These are phyloP conservation scores for Micromys minutus DNA, from an alignment of 2,113 vertebrate species.

Conservation along the genomic window DNA sequence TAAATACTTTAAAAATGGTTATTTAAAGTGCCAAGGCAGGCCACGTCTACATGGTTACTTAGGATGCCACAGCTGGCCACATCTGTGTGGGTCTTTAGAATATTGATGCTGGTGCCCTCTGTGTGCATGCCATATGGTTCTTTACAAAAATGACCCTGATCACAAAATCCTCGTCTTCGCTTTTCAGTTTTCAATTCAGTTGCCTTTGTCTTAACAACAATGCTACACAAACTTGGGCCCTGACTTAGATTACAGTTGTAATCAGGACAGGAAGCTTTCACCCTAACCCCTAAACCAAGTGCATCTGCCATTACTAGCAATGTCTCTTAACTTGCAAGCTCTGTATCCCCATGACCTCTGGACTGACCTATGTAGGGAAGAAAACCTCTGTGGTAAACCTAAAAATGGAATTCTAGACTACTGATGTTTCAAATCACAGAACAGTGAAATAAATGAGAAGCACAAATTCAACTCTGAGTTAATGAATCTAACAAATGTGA, in stretches of 20 bases:
- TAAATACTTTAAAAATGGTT: not conserved
- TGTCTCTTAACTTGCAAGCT: not conserved
- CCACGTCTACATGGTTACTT: not conserved
- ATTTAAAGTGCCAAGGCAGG: not conserved
- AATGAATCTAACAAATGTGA: constrained; percentile 19
- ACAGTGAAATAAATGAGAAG: not conserved
- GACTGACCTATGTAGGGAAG: not conserved
- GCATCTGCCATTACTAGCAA: not conserved
- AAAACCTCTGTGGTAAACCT: not conserved
- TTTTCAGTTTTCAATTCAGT: constrained; percentile 14
- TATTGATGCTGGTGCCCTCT: not conserved
- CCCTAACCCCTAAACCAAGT: not conserved
- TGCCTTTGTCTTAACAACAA: not conserved
- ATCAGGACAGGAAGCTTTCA: not conserved
- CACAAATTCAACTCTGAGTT: not conserved
- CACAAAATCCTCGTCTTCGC: constrained; percentile 2
- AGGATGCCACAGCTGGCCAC: not conserved
- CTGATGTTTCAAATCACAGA: not conserved
- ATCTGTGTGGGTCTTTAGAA: not conserved
- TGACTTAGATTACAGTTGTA: not conserved
- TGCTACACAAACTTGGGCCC: not conserved
- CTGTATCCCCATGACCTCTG: not conserved
- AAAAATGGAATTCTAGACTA: not conserved
- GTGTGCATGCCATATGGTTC: not conserved
- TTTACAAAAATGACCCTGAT: constrained; percentile 25